Evolutionary conservation across 2,113 vertebrate species (phyloP).

Genomic region (Sisor rabdophorus): DNA sequence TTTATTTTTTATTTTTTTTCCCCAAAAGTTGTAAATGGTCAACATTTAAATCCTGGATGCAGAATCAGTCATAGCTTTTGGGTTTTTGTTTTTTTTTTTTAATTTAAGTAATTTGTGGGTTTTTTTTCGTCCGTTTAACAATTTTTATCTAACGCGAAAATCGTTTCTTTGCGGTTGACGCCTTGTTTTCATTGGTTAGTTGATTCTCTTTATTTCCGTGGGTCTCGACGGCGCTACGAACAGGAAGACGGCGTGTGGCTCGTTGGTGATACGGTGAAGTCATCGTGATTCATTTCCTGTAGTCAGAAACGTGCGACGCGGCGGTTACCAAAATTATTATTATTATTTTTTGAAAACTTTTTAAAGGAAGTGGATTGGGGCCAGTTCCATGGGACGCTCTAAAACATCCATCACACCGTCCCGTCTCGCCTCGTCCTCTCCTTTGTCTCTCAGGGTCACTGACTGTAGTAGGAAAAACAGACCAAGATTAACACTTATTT

Average conservation of each 20-base stretch:
- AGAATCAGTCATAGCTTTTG: background rate
- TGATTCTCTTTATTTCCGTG: conserved; percentile 62
- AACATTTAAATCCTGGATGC: background rate
- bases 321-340: background rate
- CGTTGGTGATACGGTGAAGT: background rate
- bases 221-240: conserved; percentile 47
- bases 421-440: background rate
- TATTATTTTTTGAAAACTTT: no score
- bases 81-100: conserved; percentile 38
- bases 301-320: background rate
- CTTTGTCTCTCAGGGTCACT: conserved; percentile 38
- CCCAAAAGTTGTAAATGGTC: background rate
- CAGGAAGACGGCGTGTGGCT: background rate
- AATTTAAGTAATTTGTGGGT: conserved; percentile 61
- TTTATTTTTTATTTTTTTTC: background rate
- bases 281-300: no score
- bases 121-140: no score
- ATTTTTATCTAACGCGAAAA: conserved; percentile 58
- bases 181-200: conserved; percentile 45
- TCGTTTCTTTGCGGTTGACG: conserved; percentile 32
- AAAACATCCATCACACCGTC: background rate
- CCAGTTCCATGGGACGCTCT: no score
- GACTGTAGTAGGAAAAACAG: conserved; percentile 33
- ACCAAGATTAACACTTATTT: conserved; percentile 20
- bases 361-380: background rate